Percentiles rank a stretch among this genome's conserved stretches.
Evolutionary conservation across 2,888 invertebrate genomes (phyloP).

Genomic region (Isoperla grammatica): DNA sequence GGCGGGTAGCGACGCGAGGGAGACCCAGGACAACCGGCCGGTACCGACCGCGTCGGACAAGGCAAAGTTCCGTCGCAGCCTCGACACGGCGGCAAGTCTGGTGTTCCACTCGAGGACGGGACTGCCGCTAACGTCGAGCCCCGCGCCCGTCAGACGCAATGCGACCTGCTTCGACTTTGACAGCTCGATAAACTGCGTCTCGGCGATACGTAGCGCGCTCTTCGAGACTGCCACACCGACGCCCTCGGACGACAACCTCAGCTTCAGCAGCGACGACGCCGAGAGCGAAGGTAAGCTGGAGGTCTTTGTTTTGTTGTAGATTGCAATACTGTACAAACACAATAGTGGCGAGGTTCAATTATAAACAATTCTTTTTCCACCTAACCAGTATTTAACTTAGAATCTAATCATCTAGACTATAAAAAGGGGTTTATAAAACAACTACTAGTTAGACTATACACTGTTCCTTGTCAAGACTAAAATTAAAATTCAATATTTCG

Average conservation of each 20-base stretch:
- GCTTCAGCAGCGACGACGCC: conserved; percentile 31
- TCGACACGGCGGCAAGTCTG: conserved; percentile 75
- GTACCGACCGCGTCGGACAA: conserved; percentile 67
- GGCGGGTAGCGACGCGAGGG: not conserved
- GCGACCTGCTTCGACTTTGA: conserved; percentile 76
- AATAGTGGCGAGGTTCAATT: too few species aligned
- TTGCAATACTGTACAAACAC: too few species aligned
- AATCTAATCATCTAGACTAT: too few species aligned
- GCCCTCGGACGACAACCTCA: conserved; percentile 24
- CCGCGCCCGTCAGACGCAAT: conserved; percentile 73
- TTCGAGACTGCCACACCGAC: conserved; percentile 46
- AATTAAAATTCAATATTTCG: too few species aligned
- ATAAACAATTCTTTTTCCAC: too few species aligned
- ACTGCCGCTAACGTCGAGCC: conserved; percentile 77
- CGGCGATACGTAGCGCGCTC: conserved; percentile 72
- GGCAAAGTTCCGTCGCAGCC: conserved; percentile 64
- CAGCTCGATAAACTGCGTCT: conserved; percentile 68
- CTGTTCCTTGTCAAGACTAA: too few species aligned
- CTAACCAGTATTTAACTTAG: too few species aligned
- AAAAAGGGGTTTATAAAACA: too few species aligned
- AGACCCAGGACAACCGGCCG: conserved; percentile 12
- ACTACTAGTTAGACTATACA: too few species aligned
- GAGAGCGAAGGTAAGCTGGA: conserved; percentile 42
- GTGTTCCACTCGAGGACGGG: conserved; percentile 78
- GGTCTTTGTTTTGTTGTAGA: too few species aligned